These are phyloP conservation scores for Microctonus hyperodae DNA, from an alignment of 2,888 invertebrate genomes.

Conservation along the genomic window DNA sequence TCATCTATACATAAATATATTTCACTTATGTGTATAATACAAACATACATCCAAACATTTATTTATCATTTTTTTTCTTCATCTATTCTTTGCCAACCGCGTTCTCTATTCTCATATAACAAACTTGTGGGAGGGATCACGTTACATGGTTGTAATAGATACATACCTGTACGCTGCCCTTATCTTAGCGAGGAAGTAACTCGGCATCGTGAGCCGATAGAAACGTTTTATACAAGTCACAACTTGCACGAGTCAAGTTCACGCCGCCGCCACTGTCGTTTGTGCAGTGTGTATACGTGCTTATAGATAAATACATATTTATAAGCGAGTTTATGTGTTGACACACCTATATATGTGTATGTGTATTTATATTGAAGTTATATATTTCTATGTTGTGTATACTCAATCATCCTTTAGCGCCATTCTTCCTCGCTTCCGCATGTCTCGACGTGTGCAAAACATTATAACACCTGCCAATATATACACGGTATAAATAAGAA, in stretches of 20 bases:
- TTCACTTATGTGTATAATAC: conserved; percentile 17
- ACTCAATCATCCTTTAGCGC: background rate
- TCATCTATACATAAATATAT: background rate
- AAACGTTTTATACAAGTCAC: conserved; percentile 20
- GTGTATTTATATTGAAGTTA: conserved; percentile 1
- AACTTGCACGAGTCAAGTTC: conserved; percentile 23
- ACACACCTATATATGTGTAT: background rate
- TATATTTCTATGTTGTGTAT: conserved; percentile 2
- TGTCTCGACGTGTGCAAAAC: conserved; percentile 7
- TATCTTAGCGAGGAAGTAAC: conserved; percentile 32
- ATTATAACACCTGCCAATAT: conserved; percentile 4
- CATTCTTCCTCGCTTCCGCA: conserved; percentile 16
- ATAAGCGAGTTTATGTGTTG: background rate
- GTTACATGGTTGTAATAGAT: conserved; percentile 33
- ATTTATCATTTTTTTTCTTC: conserved; percentile 14
- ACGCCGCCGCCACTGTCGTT: background rate
- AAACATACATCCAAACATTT: no score
- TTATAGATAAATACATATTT: conserved; percentile 5
- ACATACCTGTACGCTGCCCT: conserved; percentile 31
- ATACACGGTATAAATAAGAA: no score
- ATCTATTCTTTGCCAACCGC: conserved; percentile 28
- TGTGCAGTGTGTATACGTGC: conserved; percentile 1
- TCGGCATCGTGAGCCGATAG: conserved; percentile 32
- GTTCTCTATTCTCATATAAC: conserved; percentile 17
- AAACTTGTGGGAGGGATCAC: conserved; percentile 12